Percentiles rank a stretch among this genome's conserved stretches.
These are phyloP conservation scores for Hyles vespertilio DNA, from an alignment of 1,140 invertebrate genomes.

Conservation along the genomic window DNA sequence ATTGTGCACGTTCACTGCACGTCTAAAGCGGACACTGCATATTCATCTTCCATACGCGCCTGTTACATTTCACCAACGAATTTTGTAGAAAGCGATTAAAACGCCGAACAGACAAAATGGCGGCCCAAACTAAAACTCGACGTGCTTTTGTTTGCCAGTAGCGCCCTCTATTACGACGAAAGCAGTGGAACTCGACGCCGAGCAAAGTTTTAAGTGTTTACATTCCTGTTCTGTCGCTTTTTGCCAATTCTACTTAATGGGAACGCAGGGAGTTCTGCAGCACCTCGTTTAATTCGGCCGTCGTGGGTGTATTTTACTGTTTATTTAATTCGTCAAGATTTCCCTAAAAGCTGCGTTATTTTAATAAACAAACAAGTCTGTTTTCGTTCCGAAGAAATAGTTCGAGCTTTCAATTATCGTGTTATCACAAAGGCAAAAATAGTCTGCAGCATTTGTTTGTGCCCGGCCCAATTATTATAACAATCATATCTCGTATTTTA, in stretches of 20 bases:
- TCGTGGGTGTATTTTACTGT: constrained; percentile 38
- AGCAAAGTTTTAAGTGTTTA: constrained; percentile 69
- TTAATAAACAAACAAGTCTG: constrained; percentile 21
- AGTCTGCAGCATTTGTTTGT: background rate
- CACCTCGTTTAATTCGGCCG: constrained; percentile 49
- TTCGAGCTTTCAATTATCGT: too few relatives aligned
- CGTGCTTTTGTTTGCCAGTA: constrained; percentile 54
- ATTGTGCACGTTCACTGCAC: too few relatives aligned
- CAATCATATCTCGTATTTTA: too few relatives aligned
- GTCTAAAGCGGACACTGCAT: constrained; percentile 35
- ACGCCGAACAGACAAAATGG: constrained; percentile 48
- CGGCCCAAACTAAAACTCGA: constrained; percentile 41
- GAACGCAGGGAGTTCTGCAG: constrained; percentile 42
- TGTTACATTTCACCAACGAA: constrained; percentile 41
- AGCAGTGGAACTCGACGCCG: constrained; percentile 36
- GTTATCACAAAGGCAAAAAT: background rate
- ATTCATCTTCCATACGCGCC: constrained; percentile 59
- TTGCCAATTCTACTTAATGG: constrained; percentile 62
- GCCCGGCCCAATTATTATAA: too few relatives aligned
- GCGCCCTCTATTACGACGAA: constrained; percentile 42
- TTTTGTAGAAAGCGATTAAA: constrained; percentile 47
- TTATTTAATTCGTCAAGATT: constrained; percentile 36
- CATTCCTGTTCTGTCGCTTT: constrained; percentile 64
- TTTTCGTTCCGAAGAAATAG: constrained; percentile 1
- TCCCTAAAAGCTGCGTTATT: constrained; percentile 16